Evolutionary conservation across 1,140 invertebrate species (phyloP), one percentile per base, ranked within the genome.

Genomic region (Copidosoma floridanum): DNA sequence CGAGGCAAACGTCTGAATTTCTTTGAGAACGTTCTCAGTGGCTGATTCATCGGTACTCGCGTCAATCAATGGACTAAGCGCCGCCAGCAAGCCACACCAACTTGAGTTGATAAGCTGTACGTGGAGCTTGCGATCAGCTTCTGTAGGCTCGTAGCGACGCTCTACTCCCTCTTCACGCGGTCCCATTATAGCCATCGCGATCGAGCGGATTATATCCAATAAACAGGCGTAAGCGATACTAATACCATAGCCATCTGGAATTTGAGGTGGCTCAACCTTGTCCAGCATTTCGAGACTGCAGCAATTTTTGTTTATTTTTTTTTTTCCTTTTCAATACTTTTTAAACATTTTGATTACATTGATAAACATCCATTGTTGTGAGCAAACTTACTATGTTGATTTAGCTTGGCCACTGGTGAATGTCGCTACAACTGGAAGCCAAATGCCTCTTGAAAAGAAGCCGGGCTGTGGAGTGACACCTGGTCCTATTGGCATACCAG

Each of bases 201-300:
- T 87, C 3, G 91, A 93, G 2, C 90, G 82, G 50, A 93, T 90
- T 56, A 95, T 89, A 71, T 97, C 95, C 65, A 97, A 80, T 10
- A 98, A 80, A 76, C 93, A 94, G 27, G 92, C 89, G 79, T 96
- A 98, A 1, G 94, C 94, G 23, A 98, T 85, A 1, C 95, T 97
- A 54, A 98, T 91, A 29, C 94, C 94, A 82, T 98, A 98, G 8
- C 95, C 95, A 66, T 98, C 94, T 12, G 93, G 91, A 65, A 98
- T 90, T 32, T 85, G 80, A 0, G 94, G 95, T n/a, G 94, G 91
- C 68, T 98, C 96, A 8, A 90, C 85, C 77, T 96, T 95, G 69
- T 99, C 96, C 65, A 97, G 78, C 89, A 96, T 92, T 76, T 99
- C 96, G 68, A 98, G 82, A 75, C 94, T 97, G 74, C 29, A 32